A percentile compares a stretch with the other conserved stretches of the same genome.
phyloP scores from a whole-genome alignment of 2,113 vertebrate species.

The Tragulus kanchil region DNA sequence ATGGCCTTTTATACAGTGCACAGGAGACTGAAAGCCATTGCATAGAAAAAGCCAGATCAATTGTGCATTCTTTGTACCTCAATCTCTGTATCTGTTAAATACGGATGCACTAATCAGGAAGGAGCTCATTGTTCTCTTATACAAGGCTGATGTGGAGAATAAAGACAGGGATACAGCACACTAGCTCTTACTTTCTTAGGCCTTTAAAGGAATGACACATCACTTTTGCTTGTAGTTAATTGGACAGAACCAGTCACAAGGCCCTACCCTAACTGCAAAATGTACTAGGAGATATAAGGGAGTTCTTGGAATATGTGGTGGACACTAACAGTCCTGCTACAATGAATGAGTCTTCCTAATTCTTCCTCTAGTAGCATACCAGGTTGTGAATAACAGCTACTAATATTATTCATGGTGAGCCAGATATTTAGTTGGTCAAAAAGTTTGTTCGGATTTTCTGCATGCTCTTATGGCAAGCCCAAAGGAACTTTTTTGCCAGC shows the following conservation, averaged over 20 bases:
- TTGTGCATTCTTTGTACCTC: not conserved
- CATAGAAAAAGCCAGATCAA: not conserved
- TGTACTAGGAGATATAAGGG: not conserved
- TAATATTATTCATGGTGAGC: conserved; percentile 42
- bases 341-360: not conserved
- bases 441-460: not conserved
- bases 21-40: not conserved
- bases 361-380: not conserved
- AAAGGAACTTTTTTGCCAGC: not conserved
- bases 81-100: conserved; percentile 9
- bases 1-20: not conserved
- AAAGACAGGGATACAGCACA: not conserved
- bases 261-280: not conserved
- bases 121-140: conserved; percentile 27
- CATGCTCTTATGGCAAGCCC: not conserved
- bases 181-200: not conserved
- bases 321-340: not conserved
- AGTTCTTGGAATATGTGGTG: not conserved
- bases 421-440: not conserved
- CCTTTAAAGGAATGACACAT: conserved; percentile 5
- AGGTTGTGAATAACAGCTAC: not conserved
- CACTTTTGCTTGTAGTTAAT: conserved; percentile 8
- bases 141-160: not conserved
- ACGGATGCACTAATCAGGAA: not conserved
- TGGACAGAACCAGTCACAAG: not conserved